Percentiles rank a stretch among this genome's conserved stretches.
Conservation (phyloP, 2,113 vertebrate species). For the Sphyrna mokarran region DNA sequence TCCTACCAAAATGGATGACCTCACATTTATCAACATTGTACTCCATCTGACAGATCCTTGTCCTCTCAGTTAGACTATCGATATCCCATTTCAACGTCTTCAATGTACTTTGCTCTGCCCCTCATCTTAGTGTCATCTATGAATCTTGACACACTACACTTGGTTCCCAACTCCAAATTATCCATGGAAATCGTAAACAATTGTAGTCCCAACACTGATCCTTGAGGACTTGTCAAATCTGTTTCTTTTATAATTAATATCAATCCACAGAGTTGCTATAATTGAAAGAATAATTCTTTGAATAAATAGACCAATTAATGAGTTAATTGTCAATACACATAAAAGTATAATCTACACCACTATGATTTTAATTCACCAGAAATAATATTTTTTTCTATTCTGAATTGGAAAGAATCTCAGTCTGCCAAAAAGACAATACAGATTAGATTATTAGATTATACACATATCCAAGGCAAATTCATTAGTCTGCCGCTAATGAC, state of each 20-base stretch:
- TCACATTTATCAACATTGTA: too few relatives aligned
- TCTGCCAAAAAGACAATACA: not conserved
- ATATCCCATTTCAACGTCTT: too few relatives aligned
- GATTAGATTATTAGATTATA: not conserved
- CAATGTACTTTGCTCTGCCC: too few relatives aligned
- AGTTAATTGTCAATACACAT: not conserved
- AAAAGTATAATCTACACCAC: not conserved
- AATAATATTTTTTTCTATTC: not conserved
- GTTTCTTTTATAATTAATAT: not conserved
- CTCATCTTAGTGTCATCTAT: too few relatives aligned
- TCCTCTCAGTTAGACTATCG: too few relatives aligned
- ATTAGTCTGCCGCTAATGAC: conserved; percentile 32
- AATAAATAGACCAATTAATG: not conserved
- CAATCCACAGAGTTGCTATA: not conserved
- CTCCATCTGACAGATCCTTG: too few relatives aligned
- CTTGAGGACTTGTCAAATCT: not conserved
- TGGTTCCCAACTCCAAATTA: too few relatives aligned
- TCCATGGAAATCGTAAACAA: too few relatives aligned
- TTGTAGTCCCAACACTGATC: too few relatives aligned
- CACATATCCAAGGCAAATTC: not conserved
- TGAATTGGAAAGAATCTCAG: not conserved
- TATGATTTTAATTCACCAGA: not conserved
- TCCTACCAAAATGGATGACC: too few relatives aligned
- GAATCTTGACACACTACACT: too few relatives aligned
- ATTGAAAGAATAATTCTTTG: not conserved